A percentile compares a stretch with the other conserved stretches of the same genome.
phyloP scores from a whole-genome alignment of 2,888 invertebrate species.

The Pediacus dermestoides region DNA sequence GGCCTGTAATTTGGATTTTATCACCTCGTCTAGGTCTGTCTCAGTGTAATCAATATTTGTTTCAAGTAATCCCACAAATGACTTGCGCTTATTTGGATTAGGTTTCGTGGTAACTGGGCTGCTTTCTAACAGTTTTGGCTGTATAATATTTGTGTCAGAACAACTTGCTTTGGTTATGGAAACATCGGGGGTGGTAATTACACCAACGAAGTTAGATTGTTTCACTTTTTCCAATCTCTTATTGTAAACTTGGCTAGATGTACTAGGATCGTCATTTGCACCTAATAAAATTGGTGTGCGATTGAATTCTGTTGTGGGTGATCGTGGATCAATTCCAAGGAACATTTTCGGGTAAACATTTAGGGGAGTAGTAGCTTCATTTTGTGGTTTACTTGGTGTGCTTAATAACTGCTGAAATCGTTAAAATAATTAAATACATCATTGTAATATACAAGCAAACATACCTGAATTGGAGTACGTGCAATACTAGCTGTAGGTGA shows the following conservation, averaged over 20 bases:
- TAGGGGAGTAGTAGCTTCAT: slow-evolving; percentile 14
- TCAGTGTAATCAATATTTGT: slow-evolving; percentile 62
- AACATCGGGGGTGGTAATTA: slow-evolving; percentile 42
- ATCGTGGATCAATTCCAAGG: slow-evolving; percentile 52
- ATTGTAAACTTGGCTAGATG: slow-evolving; percentile 35
- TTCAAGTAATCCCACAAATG: slow-evolving; percentile 54
- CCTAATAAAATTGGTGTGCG: slow-evolving; percentile 60
- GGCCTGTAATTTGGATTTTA: too few species aligned
- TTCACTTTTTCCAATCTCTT: slow-evolving; percentile 45
- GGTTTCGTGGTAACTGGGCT: slow-evolving; percentile 36
- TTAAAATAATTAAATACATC: slow-evolving; percentile 14
- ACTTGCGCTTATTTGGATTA: slow-evolving; percentile 44
- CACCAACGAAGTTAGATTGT: slow-evolving; percentile 13
- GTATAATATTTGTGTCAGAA: slow-evolving; percentile 34
- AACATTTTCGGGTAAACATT: slow-evolving; percentile 20
- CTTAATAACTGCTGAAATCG: slow-evolving; percentile 15
- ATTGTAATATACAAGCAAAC: slow-evolving; percentile 13
- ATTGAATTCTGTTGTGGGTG: slow-evolving; percentile 58
- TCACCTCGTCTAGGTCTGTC: slow-evolving; percentile 47
- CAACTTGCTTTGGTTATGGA: slow-evolving; percentile 33
- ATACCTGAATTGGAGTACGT: slow-evolving; percentile 60
- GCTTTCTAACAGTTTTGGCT: slow-evolving; percentile 43
- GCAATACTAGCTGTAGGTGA: slow-evolving; percentile 59
- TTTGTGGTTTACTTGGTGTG: background rate
- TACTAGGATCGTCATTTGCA: slow-evolving; percentile 24